Conservation (phyloP, 2,888 invertebrate species). For the Lithophane socia region DNA sequence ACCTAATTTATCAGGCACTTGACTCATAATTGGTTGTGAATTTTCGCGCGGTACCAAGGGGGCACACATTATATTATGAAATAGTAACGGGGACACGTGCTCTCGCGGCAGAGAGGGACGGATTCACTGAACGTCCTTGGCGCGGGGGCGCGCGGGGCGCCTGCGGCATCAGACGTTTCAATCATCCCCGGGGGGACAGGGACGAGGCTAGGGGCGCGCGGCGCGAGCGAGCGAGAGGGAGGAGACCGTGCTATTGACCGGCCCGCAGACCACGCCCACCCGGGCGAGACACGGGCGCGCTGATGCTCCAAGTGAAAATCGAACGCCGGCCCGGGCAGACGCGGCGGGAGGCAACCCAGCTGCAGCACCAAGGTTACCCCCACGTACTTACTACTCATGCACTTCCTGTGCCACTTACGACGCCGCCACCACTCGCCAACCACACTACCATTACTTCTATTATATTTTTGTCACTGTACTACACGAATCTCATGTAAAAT, state of each 20-base stretch:
- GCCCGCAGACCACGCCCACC: constrained; percentile 89
- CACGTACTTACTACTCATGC: constrained; percentile 79
- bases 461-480: constrained; percentile 64
- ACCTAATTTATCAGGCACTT: constrained; percentile 89
- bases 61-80: constrained; percentile 90
- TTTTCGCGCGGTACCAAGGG: constrained; percentile 88
- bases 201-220: constrained; percentile 72
- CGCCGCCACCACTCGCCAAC: constrained; percentile 56
- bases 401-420: constrained; percentile 75
- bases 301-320: constrained; percentile 90
- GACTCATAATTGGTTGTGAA: constrained; percentile 89
- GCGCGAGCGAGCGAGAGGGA: constrained; percentile 79
- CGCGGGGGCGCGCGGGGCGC: constrained; percentile 89
- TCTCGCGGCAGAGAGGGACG: constrained; percentile 90
- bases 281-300: constrained; percentile 88
- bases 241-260: constrained; percentile 90
- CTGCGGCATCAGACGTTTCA: constrained; percentile 91
- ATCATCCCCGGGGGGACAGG: constrained; percentile 88
- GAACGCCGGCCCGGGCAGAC: constrained; percentile 90
- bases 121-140: constrained; percentile 91
- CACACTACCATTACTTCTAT: constrained; percentile 62
- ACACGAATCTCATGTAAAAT: constrained; percentile 72
- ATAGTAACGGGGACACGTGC: constrained; percentile 90
- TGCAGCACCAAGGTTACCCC: constrained; percentile 87
- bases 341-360: constrained; percentile 80